Base-by-base conservation (phyloP, 2,113 vertebrate species). In the Ictidomys tridecemlineatus region DNA sequence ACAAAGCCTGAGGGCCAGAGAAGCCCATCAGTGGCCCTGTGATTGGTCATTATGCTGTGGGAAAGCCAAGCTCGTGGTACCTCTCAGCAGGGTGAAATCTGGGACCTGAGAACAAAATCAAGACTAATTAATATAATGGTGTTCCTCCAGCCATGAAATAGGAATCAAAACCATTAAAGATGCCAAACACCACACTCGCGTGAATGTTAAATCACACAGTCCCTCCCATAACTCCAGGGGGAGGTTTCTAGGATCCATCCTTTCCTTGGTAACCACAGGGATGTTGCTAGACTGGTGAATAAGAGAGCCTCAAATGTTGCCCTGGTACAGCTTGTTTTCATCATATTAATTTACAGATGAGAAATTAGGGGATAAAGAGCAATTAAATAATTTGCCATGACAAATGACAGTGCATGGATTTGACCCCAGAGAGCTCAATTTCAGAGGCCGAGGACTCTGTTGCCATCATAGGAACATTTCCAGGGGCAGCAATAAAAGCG, bases 291-390 rank as follows among this genome's bases (percentile, higher is more conserved):
- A 48, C 37, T 26, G 37, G 1, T 56, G 58, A 90, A 77, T 65
- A 82, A 58, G 82, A 80, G 30, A 94, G 17, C 89, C 56, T 34
- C 5, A 24, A 74, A 24, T 53, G 37, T 88, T 85, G 30, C 22
- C n/a, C 17, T 34, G 30, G 10, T 34, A 1, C 22, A 58, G 58
- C 37, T 84, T 42, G n/a, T 79, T 69, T 89, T 58, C 32, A 20
- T 70, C 90, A 53, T 20, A 16, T 87, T 91, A 45, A 86, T 84
- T 91, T 84, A n/a, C 16, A 69, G n/a, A 80, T 84, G 48, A 95
- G 61, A 58, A 87, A 56, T 30, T 5, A 78, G 34, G 56, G 56
- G 56, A 77, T 85, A 45, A 37, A 72, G 45, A 87, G 22, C 79
- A 0, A 13, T 45, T 45, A 92, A 70, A 56, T 70, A 37, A 34